phyloP scores from a whole-genome alignment of 2,113 vertebrate species.

The Amblyopsis rosae region DNA sequence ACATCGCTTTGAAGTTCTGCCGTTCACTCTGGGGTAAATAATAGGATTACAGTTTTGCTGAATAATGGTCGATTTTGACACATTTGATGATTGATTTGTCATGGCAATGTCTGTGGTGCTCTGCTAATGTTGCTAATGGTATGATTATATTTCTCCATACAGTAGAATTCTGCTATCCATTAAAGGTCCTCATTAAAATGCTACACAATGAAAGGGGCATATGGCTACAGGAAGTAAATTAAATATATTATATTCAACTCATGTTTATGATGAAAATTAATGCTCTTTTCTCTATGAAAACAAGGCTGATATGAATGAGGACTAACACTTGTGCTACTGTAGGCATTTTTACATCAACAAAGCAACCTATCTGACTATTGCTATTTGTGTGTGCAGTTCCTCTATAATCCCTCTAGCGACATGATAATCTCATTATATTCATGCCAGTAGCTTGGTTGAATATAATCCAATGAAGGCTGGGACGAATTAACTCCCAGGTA shows the following conservation, averaged over 20 bases:
- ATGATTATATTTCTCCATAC: slow-evolving; percentile 3
- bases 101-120: slow-evolving; percentile 2
- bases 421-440: slow-evolving; percentile 66
- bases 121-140: slow-evolving; percentile 13
- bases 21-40: slow-evolving; percentile 20
- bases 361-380: slow-evolving; percentile 55
- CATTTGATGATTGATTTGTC: slow-evolving; percentile 6
- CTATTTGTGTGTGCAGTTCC: slow-evolving; percentile 34
- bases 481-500: slow-evolving; percentile 56
- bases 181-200: slow-evolving; percentile 52
- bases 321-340: slow-evolving; percentile 14
- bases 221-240: slow-evolving; percentile 28
- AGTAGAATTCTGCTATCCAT: slow-evolving; percentile 17
- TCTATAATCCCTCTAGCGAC: slow-evolving; percentile 60
- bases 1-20: slow-evolving; percentile 28
- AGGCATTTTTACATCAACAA: slow-evolving; percentile 51
- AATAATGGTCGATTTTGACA: slow-evolving; percentile 2
- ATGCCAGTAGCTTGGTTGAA: slow-evolving; percentile 47
- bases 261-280: slow-evolving; percentile 55
- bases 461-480: slow-evolving; percentile 59
- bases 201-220: slow-evolving; percentile 20
- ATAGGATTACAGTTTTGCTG: slow-evolving; percentile 12
- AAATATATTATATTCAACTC: slow-evolving; percentile 51
- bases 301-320: slow-evolving; percentile 51
- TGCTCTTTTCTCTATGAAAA: slow-evolving; percentile 57